These are phyloP conservation scores for Odontocolon sp. DNA, from an alignment of 2,888 invertebrate genomes.

Conservation along the genomic window DNA sequence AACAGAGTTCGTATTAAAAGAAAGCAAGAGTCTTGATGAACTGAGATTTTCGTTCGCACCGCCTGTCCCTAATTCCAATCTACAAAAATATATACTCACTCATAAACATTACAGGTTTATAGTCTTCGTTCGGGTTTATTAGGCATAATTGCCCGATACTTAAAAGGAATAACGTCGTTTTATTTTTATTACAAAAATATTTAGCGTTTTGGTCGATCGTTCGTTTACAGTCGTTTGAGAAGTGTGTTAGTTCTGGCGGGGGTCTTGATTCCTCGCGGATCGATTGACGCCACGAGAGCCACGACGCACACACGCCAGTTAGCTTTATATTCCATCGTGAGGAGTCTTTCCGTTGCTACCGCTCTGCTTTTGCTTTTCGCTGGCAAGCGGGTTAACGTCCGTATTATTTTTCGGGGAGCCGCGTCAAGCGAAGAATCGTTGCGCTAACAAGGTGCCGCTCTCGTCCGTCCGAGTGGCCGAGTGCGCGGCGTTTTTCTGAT, in stretches of 20 bases:
- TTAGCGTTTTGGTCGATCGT: conserved; percentile 8
- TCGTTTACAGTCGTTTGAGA: conserved; percentile 12
- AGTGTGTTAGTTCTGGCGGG: conserved; percentile 6
- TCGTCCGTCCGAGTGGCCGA: conserved; percentile 66
- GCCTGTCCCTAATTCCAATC: conserved; percentile 40
- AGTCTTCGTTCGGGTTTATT: conserved; percentile 55
- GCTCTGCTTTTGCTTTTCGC: not conserved
- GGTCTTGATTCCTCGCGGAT: conserved; percentile 47
- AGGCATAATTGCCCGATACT: conserved; percentile 56
- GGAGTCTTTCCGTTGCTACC: conserved; percentile 17
- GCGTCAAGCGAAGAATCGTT: conserved; percentile 76
- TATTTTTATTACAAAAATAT: conserved; percentile 38
- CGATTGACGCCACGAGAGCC: no score
- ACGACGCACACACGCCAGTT: conserved; percentile 26
- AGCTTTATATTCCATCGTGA: conserved; percentile 12
- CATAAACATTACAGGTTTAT: conserved; percentile 53
- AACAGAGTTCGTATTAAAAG: no score
- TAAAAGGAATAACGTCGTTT: conserved; percentile 20
- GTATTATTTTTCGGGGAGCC: conserved; percentile 77
- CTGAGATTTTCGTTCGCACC: no score
- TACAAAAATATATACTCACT: conserved; percentile 32
- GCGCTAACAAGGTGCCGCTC: conserved; percentile 80
- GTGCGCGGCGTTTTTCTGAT: conserved; percentile 70
- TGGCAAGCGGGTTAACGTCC: conserved; percentile 76
- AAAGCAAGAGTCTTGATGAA: no score